These are phyloP conservation scores for Hepsetus odoe DNA, from an alignment of 2,113 vertebrate genomes.

Conservation along the genomic window DNA sequence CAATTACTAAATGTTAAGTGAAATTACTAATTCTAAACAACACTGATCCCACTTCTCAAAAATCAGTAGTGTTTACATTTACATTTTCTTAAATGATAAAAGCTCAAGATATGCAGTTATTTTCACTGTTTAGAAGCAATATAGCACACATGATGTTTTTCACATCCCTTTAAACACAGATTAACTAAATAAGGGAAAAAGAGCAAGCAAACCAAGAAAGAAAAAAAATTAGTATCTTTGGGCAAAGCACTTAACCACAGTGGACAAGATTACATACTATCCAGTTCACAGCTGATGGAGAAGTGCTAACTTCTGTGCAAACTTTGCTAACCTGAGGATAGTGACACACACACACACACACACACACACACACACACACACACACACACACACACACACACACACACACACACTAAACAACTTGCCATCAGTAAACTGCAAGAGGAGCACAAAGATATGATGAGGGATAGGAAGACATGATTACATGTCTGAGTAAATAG, in stretches of 20 bases:
- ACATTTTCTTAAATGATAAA: not conserved
- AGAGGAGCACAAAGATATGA: not conserved
- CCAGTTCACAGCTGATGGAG: constrained; percentile 18
- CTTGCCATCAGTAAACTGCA: not conserved
- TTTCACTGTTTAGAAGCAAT: constrained; percentile 4
- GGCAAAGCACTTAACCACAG: constrained; percentile 14
- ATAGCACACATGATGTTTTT: constrained; percentile 20
- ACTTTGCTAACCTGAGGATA: constrained; percentile 41
- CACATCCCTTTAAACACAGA: constrained; percentile 23
- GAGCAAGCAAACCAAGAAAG: not conserved
- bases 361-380: too few relatives aligned
- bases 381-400: too few relatives aligned
- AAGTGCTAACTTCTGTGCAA: constrained; percentile 47
- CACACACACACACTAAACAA: not conserved
- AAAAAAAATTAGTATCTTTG: constrained; percentile 16
- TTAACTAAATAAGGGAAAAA: not conserved
- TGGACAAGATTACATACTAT: constrained; percentile 26
- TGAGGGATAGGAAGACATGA: not conserved
- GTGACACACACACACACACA: too few relatives aligned
- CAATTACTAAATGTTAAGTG: not conserved
- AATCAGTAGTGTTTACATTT: constrained; percentile 6
- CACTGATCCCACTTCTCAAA: not conserved
- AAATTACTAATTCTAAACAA: not conserved
- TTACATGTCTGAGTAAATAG: not conserved
- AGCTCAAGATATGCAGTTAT: constrained; percentile 29